These are phyloP conservation scores for Hirtodrosophila trivittata DNA, from an alignment of 2,888 invertebrate genomes.

Conservation along the genomic window DNA sequence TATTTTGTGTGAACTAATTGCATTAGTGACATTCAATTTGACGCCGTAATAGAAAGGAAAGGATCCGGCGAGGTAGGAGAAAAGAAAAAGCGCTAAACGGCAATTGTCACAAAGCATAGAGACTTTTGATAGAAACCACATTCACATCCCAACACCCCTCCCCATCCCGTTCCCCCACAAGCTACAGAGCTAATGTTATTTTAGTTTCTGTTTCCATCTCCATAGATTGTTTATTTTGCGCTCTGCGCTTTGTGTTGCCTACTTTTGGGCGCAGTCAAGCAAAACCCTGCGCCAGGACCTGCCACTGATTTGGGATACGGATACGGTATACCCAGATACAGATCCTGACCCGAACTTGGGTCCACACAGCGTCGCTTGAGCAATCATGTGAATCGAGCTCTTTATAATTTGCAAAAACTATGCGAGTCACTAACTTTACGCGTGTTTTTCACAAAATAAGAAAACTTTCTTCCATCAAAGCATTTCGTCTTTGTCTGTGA, in stretches of 20 bases:
- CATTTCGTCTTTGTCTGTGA: background rate
- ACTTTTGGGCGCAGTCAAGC: slow-evolving; percentile 67
- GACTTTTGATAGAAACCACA: slow-evolving; percentile 4
- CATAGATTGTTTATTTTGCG: slow-evolving; percentile 37
- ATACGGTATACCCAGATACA: slow-evolving; percentile 27
- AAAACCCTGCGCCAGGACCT: slow-evolving; percentile 52
- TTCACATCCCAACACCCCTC: background rate
- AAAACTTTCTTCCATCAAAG: slow-evolving; percentile 3
- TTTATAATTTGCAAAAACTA: slow-evolving; percentile 72
- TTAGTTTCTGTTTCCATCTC: slow-evolving; percentile 45
- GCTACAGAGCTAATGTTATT: slow-evolving; percentile 42
- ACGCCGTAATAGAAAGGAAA: slow-evolving; percentile 26
- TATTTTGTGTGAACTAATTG: slow-evolving; percentile 79
- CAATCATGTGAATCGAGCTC: slow-evolving; percentile 80
- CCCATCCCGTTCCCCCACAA: background rate
- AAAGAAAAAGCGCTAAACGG: slow-evolving; percentile 64
- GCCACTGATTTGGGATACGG: slow-evolving; percentile 53
- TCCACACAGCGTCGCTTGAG: slow-evolving; percentile 55
- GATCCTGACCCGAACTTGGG: slow-evolving; percentile 33
- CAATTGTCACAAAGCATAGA: slow-evolving; percentile 68
- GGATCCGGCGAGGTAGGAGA: slow-evolving; percentile 6
- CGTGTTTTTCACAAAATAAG: slow-evolving; percentile 18
- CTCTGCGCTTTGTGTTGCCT: slow-evolving; percentile 51
- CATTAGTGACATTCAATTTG: slow-evolving; percentile 81
- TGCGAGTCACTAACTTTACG: slow-evolving; percentile 51